Evolutionary conservation across 1,140 invertebrate genomes (phyloP).

Genomic region (Lordiphosa clarofinis): DNA sequence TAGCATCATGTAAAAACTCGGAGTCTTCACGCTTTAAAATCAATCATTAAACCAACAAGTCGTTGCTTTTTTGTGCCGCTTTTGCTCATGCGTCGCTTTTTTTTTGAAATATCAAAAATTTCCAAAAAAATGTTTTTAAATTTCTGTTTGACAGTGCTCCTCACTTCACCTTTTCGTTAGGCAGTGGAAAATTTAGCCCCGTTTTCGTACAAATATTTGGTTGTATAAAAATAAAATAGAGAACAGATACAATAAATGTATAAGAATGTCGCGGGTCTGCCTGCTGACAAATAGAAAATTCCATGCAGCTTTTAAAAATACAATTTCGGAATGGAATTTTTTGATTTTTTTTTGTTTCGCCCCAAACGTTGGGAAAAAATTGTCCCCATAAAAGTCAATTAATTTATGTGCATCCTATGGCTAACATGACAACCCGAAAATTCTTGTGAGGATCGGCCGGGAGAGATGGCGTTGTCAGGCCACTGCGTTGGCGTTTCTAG

Average conservation of each 20-base stretch:
- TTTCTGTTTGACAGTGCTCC: too few species aligned
- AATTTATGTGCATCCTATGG: conserved; percentile 69
- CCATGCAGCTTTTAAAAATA: conserved; percentile 65
- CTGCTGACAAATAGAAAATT: conserved; percentile 66
- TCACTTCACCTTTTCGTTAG: neutral
- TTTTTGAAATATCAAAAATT: too few species aligned
- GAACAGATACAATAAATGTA: conserved; percentile 17
- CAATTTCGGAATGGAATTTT: conserved; percentile 14
- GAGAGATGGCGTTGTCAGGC: conserved; percentile 17
- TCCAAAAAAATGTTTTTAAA: too few species aligned
- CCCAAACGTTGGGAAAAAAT: conserved; percentile 27
- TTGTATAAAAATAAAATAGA: conserved; percentile 72
- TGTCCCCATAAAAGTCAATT: conserved; percentile 68
- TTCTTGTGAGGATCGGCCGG: conserved; percentile 16
- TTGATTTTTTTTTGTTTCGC: conserved; percentile 5
- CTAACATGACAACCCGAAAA: conserved; percentile 36
- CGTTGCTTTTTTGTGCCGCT: too few species aligned
- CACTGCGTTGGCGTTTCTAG: conserved; percentile 43
- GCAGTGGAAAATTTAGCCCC: conserved; percentile 38
- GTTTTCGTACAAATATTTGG: conserved; percentile 57
- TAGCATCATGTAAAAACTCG: too few species aligned
- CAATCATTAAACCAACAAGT: too few species aligned
- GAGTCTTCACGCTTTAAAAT: too few species aligned
- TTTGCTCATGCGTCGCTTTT: too few species aligned
- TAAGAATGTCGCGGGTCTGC: conserved; percentile 3